A percentile compares a stretch with the other conserved stretches of the same genome.
Evolutionary conservation across 1,140 invertebrate species (phyloP).

Genomic region (Drosophila littoralis): DNA sequence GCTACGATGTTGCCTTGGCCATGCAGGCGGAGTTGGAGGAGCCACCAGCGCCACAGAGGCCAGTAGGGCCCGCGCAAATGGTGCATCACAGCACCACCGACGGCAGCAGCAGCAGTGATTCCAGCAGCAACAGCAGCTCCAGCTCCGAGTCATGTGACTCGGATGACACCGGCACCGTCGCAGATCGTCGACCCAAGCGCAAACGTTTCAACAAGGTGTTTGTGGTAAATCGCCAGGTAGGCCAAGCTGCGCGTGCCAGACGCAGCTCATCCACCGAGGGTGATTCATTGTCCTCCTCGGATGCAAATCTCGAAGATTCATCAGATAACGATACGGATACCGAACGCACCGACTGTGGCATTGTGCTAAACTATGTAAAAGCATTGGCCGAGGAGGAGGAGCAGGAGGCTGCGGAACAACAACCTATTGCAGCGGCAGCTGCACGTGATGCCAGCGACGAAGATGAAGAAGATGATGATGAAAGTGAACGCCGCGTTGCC

Average conservation of each 20-base stretch:
- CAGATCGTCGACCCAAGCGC: slow-evolving; percentile 85
- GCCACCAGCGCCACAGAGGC: not conserved
- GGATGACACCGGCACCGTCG: slow-evolving; percentile 80
- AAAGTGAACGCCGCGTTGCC: slow-evolving; percentile 78
- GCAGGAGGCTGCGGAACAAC: slow-evolving; percentile 5
- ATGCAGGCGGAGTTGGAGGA: slow-evolving; percentile 77
- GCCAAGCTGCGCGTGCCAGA: slow-evolving; percentile 35
- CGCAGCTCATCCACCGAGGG: slow-evolving; percentile 88
- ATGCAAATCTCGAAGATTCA: slow-evolving; percentile 86
- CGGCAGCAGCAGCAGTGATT: slow-evolving; percentile 43
- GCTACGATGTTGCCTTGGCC: slow-evolving; percentile 85
- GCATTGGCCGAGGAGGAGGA: slow-evolving; percentile 64
- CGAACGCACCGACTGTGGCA: slow-evolving; percentile 84
- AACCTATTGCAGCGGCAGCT: slow-evolving; percentile 12
- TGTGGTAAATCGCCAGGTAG: slow-evolving; percentile 87
- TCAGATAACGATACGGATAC: slow-evolving; percentile 86
- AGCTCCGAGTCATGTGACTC: slow-evolving; percentile 77
- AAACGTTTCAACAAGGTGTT: slow-evolving; percentile 90
- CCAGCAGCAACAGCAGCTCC: slow-evolving; percentile 55
- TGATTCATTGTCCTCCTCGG: slow-evolving; percentile 84
- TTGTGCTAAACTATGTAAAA: slow-evolving; percentile 84
- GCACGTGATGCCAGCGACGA: slow-evolving; percentile 44
- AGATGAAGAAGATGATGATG: slow-evolving; percentile 56
- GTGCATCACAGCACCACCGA: slow-evolving; percentile 69
- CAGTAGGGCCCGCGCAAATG: slow-evolving; percentile 11